Base-by-base conservation (phyloP, 2,888 invertebrate genomes). In the Spilarctia lutea region DNA sequence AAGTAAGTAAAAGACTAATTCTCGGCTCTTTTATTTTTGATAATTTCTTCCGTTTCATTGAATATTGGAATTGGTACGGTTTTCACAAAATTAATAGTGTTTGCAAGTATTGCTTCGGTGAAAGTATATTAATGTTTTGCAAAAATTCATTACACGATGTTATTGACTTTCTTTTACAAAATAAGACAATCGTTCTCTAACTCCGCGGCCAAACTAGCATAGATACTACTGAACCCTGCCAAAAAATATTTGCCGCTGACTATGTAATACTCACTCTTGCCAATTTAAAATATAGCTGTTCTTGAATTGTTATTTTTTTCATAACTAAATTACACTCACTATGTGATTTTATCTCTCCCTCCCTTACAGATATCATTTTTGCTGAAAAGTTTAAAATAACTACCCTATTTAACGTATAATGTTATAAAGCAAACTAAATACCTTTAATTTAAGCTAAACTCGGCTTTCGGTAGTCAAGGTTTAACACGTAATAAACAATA, bases 1-100 rank as follows among this genome's bases (percentile, higher is more conserved):
- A 56, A 13, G n/a, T n/a, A 56, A 68, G 79, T 82, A 79, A 67
- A 75, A 73, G 77, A 56, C 52, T 63, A 80, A 69, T 79, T 56
- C 72, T 76, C 79, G 70, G 79, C n/a, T 68, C 75, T 75, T 60
- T 11, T 3, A 27, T 18, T 48, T 48, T 18, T 18, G 48, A 0
- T 48, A 7, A 18, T 48, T 48, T 48, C 20, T 48, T 48, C 6
- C 45, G 45, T 45, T 52, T 24, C 24, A 52, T 24, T 52, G 20
- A 6, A 52, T 52, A 52, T 73, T 68, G 60, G 18, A 45, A 45
- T 48, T 48, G 68, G 69, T 74, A 68, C 74, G 73, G 60, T n/a
- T 70, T 73, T 71, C 45, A n/a, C 18, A 69, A 75, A 75, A 63
- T 75, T 66, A 69, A 24, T 33, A 27, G 20, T 67, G 24, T 52